These are phyloP conservation scores for Serrognathus titanus DNA, from an alignment of 2,888 invertebrate genomes.

Conservation along the genomic window DNA sequence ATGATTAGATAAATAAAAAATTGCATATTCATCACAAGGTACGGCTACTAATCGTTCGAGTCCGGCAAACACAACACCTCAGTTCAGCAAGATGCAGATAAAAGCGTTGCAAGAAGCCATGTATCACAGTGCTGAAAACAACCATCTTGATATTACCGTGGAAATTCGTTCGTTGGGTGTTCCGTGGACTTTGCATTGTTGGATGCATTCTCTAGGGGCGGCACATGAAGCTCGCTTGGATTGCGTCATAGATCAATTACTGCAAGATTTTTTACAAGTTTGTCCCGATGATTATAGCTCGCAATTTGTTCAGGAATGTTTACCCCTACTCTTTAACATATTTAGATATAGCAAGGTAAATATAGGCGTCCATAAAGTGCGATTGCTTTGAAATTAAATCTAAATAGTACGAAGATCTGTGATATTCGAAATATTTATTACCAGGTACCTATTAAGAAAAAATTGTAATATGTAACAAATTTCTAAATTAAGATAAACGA, in stretches of 20 bases:
- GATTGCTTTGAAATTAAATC: no score
- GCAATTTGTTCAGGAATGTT: slow-evolving; percentile 85
- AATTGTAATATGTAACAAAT: no score
- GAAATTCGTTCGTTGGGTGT: slow-evolving; percentile 83
- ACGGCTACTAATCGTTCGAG: slow-evolving; percentile 34
- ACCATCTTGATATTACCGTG: slow-evolving; percentile 84
- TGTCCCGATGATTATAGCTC: slow-evolving; percentile 87
- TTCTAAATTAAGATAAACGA: not conserved
- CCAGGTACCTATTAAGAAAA: no score
- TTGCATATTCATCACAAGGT: slow-evolving; percentile 14
- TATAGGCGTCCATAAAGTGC: slow-evolving; percentile 4
- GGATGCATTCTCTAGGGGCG: slow-evolving; percentile 85
- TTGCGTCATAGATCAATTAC: slow-evolving; percentile 79
- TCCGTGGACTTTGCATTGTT: slow-evolving; percentile 89
- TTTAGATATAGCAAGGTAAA: slow-evolving; percentile 83
- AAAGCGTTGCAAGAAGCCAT: slow-evolving; percentile 87
- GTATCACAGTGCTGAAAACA: slow-evolving; percentile 91
- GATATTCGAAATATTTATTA: no score
- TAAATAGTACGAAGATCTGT: no score
- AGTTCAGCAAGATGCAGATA: slow-evolving; percentile 76
- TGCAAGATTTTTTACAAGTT: slow-evolving; percentile 87
- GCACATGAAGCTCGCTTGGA: slow-evolving; percentile 82
- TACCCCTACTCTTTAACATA: slow-evolving; percentile 85
- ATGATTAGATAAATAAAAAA: not conserved
- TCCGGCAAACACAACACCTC: slow-evolving; percentile 43